Evolutionary conservation across 2,888 invertebrate species (phyloP), one percentile per base, ranked within the genome.

Genomic region (Drosophila leonis): DNA sequence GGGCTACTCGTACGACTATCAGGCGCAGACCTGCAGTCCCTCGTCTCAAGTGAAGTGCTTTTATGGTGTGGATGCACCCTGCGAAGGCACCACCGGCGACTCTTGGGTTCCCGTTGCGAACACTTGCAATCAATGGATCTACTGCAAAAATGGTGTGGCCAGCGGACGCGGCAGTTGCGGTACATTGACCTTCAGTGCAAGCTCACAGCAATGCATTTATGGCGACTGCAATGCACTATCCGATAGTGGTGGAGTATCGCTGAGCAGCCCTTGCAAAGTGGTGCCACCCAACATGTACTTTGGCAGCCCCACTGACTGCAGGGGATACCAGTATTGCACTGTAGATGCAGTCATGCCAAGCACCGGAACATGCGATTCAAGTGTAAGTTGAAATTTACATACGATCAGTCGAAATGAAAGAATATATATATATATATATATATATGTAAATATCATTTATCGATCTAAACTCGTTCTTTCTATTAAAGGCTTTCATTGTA

Each of bases 31-130:
- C 12, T 83, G 83, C 42, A 10, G 5, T 7, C 79, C 82, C 1
- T 1, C 37, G 10, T 0, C 3, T 9, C 54, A 64, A 20, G 88
- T 72, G 2, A 9, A 8, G 0, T 83, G 83, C 65, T 89, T 41
- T 52, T 82, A 65, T 12, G 90, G 85, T 2, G 1, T 68, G 18
- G 15, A 4, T 0, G 35, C 75, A 24, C 72, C 85, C 0, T 83
- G 83, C 24, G 9, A 1, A 0, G 75, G 51, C 10, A 41, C 42
- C 15, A 18, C 15, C 3, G 55, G 24, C 5, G 0, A 8, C 0
- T 13, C 13, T 7, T 89, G 63, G 61, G 85, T 84, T 3, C 88
- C 83, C 18, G 41, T 66, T 27, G 4, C 12, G 0, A 18, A 42
- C 3, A 46, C 61, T 6, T 83, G 83, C 33, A 64, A 66, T 7